Percentiles rank a stretch among this genome's conserved stretches.
These are phyloP conservation scores for Acanthochromis polyacanthus DNA, from an alignment of 2,113 vertebrate genomes.

Conservation along the genomic window DNA sequence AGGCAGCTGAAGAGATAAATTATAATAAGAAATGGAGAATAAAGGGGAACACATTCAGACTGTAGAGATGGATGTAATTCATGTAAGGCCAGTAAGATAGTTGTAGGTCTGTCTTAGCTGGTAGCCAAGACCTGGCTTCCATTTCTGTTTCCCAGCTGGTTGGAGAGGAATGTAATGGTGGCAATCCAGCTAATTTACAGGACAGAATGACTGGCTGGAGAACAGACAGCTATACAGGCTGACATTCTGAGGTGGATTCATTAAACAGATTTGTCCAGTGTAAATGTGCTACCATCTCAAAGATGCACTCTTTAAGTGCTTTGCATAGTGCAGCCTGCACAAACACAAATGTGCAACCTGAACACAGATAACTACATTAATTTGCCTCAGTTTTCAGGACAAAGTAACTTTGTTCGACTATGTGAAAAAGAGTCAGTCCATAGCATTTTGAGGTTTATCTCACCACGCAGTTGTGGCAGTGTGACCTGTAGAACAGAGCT, in stretches of 20 bases:
- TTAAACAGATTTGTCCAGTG: slow-evolving; percentile 14
- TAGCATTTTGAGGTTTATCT: not conserved
- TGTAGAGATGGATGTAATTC: slow-evolving; percentile 18
- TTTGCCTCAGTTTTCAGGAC: too few species aligned
- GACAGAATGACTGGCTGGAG: slow-evolving; percentile 50
- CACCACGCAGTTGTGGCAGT: not conserved
- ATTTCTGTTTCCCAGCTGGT: slow-evolving; percentile 57
- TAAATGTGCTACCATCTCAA: not conserved
- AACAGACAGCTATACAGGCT: slow-evolving; percentile 26
- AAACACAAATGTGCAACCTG: not conserved
- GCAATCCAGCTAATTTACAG: slow-evolving; percentile 63
- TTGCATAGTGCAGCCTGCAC: not conserved
- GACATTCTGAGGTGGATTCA: slow-evolving; percentile 41
- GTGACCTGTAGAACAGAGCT: not conserved
- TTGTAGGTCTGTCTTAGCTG: slow-evolving; percentile 24
- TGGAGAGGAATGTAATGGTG: slow-evolving; percentile 31
- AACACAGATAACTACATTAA: too few species aligned
- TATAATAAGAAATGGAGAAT: not conserved
- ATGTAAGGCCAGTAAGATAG: slow-evolving; percentile 15
- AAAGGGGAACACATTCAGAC: not conserved
- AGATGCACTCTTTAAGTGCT: not conserved
- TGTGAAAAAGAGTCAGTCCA: not conserved
- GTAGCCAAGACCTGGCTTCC: slow-evolving; percentile 55
- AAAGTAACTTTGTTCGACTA: too few species aligned
- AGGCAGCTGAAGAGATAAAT: not conserved